Evolutionary conservation across 2,113 vertebrate species (phyloP), one percentile per base, ranked within the genome.

Genomic region (Pseudorhombus dupliciocellatus): DNA sequence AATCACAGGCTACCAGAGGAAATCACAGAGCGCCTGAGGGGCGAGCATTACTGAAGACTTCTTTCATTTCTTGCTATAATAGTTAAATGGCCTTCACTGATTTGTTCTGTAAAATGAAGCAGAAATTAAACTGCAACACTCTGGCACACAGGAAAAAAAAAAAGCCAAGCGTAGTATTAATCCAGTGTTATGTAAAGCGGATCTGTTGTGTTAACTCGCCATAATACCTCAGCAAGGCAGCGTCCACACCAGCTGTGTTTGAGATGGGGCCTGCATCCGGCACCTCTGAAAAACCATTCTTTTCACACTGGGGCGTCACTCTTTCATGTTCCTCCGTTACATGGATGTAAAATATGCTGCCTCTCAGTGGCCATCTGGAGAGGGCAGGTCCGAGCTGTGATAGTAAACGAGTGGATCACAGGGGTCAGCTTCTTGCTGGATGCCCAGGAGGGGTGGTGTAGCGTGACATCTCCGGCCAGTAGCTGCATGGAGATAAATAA

Each of bases 231-330:
- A 84, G 81, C 65, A 31, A 85, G 82, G 73, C 75, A 48, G 22
- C 75, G 64, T 67, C 88, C 82, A 44, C 87, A 63, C 85, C 92
- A 93, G 89, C 91, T 92, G 88, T 54, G 91, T 92, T 87, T 87
- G 90, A 88, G 78, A 84, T 83, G 80, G 78, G 84, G 79, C 75
- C 70, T 30, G 84, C 60, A 84, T 88, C 84, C 79, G 78, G 75
- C 89, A 84, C 81, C 87, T 88, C 77, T 64, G 73, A 84, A 84
- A 77, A 21, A 10, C 5, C 53, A n/a, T n/a, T 84, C 84, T 85
- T 81, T 86, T 91, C 89, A 82, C 90, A 87, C 88, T 21, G 70
- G 86, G 87, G 80, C 85, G 90, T 85, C 86, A 78, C 59, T 77
- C 86, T 84, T 89, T 88, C 75, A 87, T 87, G 82, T 85, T 77